phyloP scores from a whole-genome alignment of 2,888 invertebrate genomes.

The Morpho achilles region DNA sequence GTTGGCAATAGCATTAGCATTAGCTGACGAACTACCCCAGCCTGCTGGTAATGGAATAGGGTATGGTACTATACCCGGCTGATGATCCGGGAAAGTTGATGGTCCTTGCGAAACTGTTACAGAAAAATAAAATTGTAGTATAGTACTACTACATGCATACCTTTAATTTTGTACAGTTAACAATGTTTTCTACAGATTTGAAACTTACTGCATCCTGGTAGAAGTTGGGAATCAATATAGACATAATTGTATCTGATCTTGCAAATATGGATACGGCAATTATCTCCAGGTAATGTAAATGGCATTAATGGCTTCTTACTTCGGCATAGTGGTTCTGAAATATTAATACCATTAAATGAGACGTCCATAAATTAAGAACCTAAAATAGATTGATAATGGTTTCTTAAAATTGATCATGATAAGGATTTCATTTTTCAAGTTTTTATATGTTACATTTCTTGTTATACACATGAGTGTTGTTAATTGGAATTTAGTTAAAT shows the following conservation, averaged over 20 bases:
- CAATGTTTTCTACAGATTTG: neutral
- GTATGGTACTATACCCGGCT: neutral
- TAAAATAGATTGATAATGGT: too few relatives aligned
- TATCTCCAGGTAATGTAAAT: slow-evolving; percentile 43
- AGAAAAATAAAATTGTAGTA: too few relatives aligned
- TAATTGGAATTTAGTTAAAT: slow-evolving; percentile 34
- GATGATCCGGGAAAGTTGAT: neutral
- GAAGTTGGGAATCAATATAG: slow-evolving; percentile 41
- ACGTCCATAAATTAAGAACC: too few relatives aligned
- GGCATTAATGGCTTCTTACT: slow-evolving; percentile 39
- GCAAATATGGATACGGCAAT: slow-evolving; percentile 49
- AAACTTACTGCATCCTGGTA: slow-evolving; percentile 29
- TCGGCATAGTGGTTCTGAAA: slow-evolving; percentile 54
- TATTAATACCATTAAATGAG: neutral
- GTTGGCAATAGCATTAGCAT: slow-evolving; percentile 20
- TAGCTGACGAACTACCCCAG: slow-evolving; percentile 18
- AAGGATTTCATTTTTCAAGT: too few relatives aligned
- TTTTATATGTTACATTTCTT: too few relatives aligned
- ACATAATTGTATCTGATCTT: slow-evolving; percentile 59
- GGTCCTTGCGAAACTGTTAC: neutral
- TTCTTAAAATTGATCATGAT: too few relatives aligned
- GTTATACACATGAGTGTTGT: too few relatives aligned
- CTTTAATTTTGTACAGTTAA: too few relatives aligned
- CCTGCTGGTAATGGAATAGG: neutral
- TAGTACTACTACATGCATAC: too few relatives aligned